Percentiles rank a stretch among this genome's conserved stretches.
These are phyloP conservation scores for Pseudopipra pipra DNA, from an alignment of 2,113 vertebrate genomes.

Conservation along the genomic window DNA sequence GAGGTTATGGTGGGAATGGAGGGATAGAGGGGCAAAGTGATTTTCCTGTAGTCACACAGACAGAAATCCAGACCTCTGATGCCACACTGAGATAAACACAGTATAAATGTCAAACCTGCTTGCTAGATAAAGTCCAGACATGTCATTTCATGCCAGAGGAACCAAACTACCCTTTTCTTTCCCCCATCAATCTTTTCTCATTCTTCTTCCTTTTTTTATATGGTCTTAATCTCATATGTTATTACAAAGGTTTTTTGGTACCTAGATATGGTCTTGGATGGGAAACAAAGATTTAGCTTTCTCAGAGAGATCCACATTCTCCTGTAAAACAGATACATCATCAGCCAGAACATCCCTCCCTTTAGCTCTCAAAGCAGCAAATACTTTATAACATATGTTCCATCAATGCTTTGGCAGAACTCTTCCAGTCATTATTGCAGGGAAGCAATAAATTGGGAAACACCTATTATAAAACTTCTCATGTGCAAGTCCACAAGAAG, in stretches of 20 bases:
- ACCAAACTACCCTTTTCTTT: not conserved
- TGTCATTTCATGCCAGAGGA: not conserved
- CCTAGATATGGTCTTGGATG: not conserved
- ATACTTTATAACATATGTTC: constrained; percentile 30
- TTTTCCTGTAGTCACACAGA: not conserved
- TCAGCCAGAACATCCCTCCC: not conserved
- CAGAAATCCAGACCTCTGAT: constrained; percentile 21
- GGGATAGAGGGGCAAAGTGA: not conserved
- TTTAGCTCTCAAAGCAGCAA: constrained; percentile 42
- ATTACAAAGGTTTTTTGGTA: not conserved
- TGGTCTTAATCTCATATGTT: not conserved
- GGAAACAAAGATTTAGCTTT: not conserved
- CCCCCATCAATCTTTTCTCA: not conserved
- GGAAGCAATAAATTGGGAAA: constrained; percentile 49
- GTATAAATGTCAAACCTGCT: constrained; percentile 29
- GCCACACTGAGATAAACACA: not conserved
- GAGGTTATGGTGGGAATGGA: not conserved
- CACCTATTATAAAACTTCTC: constrained; percentile 22
- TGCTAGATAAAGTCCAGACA: constrained; percentile 17
- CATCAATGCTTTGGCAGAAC: constrained; percentile 32
- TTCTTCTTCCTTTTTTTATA: not conserved
- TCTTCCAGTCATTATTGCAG: not conserved
- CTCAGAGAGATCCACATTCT: not conserved
- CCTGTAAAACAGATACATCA: not conserved
- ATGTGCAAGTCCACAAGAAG: not conserved